Evolutionary conservation across 2,797 vertebrate genomes (phyloP), one percentile per base, ranked within the genome.

Genomic region (Moxostoma hubbsi): DNA sequence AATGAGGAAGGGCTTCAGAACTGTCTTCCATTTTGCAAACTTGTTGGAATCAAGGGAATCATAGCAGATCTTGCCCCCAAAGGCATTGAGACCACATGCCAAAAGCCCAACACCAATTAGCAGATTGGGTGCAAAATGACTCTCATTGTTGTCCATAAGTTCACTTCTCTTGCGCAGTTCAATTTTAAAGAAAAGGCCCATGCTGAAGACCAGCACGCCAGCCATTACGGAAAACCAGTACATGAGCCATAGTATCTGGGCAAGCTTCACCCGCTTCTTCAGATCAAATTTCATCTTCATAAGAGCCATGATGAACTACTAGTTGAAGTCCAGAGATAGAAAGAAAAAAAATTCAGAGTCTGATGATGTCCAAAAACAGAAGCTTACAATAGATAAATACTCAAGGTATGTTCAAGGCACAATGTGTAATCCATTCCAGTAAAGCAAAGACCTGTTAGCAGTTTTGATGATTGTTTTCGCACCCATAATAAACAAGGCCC

Each of bases 161-260:
- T 99, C 98, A 0, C 97, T 99, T 90, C 96, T 93, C 89, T 98
- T 99, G 81, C 95, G 94, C 61, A 99, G 93, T 84, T 99, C 98
- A 2, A 99, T 95, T 93, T 99, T 99, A 83, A 99, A 96, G 89
- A 98, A 98, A 63, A 99, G 91, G 13, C 98, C 98, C 92, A 99
- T 91, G 88, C 96, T 93, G 88, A 99, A 97, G 81, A 99, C 89
- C 79, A 97, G 84, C 75, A 98, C 95, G 1, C 96, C 95, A 0
- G 95, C 95, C 88, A 99, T 89, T 24, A 99, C 95, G 0, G 97
- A 97, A 75, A 96, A 92, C 98, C 98, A 99, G 92, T 98, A 99
- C 96, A 99, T 93, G 75, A 99, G 95, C 98, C 98, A 99, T 76
- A 99, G 94, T 47, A 95, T 93, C 89, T 99, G 98, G 0, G 98